Evolutionary conservation across 1,140 invertebrate genomes (phyloP), one percentile per base, ranked within the genome.

Genomic region (Lithobius niger): DNA sequence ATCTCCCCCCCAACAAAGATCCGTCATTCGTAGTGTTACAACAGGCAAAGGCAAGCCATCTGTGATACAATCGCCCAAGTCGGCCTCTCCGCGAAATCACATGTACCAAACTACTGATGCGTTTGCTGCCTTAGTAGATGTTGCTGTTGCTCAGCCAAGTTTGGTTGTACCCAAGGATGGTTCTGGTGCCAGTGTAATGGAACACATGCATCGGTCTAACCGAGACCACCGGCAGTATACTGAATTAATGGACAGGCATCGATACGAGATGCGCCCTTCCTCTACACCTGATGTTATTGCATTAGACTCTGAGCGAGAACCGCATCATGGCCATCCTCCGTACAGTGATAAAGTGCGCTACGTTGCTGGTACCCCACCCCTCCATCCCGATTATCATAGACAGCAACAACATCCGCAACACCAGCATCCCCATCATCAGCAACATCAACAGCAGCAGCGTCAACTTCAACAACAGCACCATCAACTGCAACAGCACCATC

Each of bases 81-180:
- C 63, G 2, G 44, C 52, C 18, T 65, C 64, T 13, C 45, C 44
- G 51, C 48, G 52, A 24, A 45, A 28, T 40, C 28, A 50, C 19
- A 40, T 16, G 28, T 43, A 55, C 1, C 43, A 24, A 36, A 42
- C 57, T 44, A 81, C 90, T 64, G 88, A 91, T 67, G 87, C 88
- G 0, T 79, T 92, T 63, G 81, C 82, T 16, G 86, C 83, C 44
- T 71, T 93, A 25, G 88, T 91, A 1, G 87, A 93, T 64, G 84
- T 88, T 3, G 88, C 88, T 15, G 84, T 84, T 0, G 81, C 86
- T 60, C 86, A 88, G 62, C 84, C 84, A 0, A 86, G 82, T 65
- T 65, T 90, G 61, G 86, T 86, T 1, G 86, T 90, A 43, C 88
- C 88, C 0, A 66, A 64, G 55, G 60, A 64, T 50, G 6, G n/a